These are phyloP conservation scores for Nyctibius bracteatus DNA, from an alignment of 2,113 vertebrate species.

Conservation along the genomic window DNA sequence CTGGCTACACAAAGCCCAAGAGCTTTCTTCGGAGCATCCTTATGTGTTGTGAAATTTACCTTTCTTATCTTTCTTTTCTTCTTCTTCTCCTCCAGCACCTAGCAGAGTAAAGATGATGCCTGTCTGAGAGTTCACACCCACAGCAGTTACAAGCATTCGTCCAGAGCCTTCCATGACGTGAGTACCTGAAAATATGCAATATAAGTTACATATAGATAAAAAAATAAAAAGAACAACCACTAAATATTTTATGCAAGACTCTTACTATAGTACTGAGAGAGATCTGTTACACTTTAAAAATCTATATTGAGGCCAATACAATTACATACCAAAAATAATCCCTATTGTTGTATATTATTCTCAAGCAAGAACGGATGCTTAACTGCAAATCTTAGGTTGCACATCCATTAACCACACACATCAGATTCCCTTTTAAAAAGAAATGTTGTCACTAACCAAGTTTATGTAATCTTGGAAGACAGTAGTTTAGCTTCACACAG, in stretches of 20 bases:
- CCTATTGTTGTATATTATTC: not conserved
- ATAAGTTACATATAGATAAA: not conserved
- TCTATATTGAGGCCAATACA: not conserved
- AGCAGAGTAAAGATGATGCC: slow-evolving; percentile 98
- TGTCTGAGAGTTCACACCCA: slow-evolving; percentile 97
- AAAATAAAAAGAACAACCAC: not conserved
- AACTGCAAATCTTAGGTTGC: not conserved
- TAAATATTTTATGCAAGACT: not conserved
- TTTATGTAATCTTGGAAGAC: not conserved
- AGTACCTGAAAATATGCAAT: slow-evolving; percentile 77
- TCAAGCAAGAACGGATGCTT: not conserved
- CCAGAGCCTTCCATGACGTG: slow-evolving; percentile 99
- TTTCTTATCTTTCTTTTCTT: slow-evolving; percentile 99
- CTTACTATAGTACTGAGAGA: not conserved
- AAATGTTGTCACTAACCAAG: not conserved
- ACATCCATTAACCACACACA: not conserved
- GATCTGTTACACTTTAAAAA: not conserved
- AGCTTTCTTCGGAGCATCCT: not conserved
- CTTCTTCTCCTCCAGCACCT: slow-evolving; percentile 89
- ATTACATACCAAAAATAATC: not conserved
- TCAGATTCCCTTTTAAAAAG: not conserved
- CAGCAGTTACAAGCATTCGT: slow-evolving; percentile 92
- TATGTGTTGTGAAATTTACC: slow-evolving; percentile 67
- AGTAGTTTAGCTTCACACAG: not conserved
- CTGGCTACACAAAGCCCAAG: not conserved